Base-by-base conservation (phyloP, 2,797 vertebrate genomes). In the Pangasius sanitwongsei region DNA sequence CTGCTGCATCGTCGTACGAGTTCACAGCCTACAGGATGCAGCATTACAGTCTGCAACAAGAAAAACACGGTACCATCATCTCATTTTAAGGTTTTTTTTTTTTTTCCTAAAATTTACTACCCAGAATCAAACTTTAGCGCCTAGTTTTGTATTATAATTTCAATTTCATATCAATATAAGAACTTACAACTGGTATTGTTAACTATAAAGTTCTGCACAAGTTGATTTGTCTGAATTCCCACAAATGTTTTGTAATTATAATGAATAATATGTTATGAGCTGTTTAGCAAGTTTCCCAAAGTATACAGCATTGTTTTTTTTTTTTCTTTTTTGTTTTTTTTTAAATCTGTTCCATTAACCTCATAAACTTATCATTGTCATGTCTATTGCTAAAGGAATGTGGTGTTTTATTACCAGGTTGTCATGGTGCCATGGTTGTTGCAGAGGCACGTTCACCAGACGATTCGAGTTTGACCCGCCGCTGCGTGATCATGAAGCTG, bases 21-120 rank as follows among this genome's bases (percentile, higher is more conserved):
- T 97, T 97, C 92, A 96, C 92, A 0, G 96, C 95, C 65, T 97
- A 96, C 92, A 94, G 96, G 93, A 97, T 97, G 96, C 96, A 97
- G 81, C 96, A 97, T 83, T 97, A 95, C 93, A 93, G 95, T 86
- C 37, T 97, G 87, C 94, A 89, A 23, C 94, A 95, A 15, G 92
- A 94, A 8, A 95, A 94, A 89, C 90, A 94, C 9, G 96, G 96
- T 97, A 91, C 88, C 84, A 83, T 84, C 28, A 65, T 53, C 18
- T 72, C 2, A 72, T 70, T 70, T 13, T n/a, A 1, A 67, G 13
- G 4, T 12, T 20, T 41, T 82, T 28, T 37, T 37, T 37, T 37
- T 82, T 28, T n/a, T 80, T 7, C 0, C 2, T 9, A 72, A 72
- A 6, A 8, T 6, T n/a, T 72, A 9, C 37, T 44, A 4, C 3